These are phyloP conservation scores for Thymelicus lineola DNA, from an alignment of 2,888 invertebrate genomes.

Conservation along the genomic window DNA sequence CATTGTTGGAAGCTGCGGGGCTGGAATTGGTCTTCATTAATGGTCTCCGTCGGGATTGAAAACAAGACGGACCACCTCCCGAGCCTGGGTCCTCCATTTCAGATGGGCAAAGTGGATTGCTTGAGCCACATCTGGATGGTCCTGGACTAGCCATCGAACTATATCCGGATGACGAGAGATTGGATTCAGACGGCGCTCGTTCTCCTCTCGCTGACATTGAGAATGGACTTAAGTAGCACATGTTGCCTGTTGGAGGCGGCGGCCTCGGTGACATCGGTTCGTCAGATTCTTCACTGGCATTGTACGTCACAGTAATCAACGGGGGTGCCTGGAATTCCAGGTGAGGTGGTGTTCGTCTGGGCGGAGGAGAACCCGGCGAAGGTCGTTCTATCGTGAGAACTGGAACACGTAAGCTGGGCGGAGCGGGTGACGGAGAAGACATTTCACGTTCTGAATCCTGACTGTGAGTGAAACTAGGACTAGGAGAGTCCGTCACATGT, in stretches of 20 bases:
- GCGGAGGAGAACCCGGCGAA: slow-evolving; percentile 87
- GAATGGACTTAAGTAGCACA: slow-evolving; percentile 92
- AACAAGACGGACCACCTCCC: slow-evolving; percentile 81
- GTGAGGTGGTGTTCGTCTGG: slow-evolving; percentile 86
- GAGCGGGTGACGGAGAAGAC: slow-evolving; percentile 74
- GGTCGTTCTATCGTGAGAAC: slow-evolving; percentile 88
- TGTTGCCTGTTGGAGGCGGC: slow-evolving; percentile 81
- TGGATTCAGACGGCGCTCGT: slow-evolving; percentile 92
- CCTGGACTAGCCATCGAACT: slow-evolving; percentile 95
- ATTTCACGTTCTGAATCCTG: slow-evolving; percentile 76
- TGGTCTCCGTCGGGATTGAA: slow-evolving; percentile 86
- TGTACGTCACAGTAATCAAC: slow-evolving; percentile 90
- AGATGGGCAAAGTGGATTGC: slow-evolving; percentile 90
- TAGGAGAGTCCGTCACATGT: slow-evolving; percentile 77
- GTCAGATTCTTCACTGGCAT: slow-evolving; percentile 92
- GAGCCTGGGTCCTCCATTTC: slow-evolving; percentile 91
- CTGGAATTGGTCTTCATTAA: slow-evolving; percentile 86
- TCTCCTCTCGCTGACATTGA: slow-evolving; percentile 89
- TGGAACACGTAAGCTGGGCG: slow-evolving; percentile 86
- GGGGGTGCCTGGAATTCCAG: slow-evolving; percentile 89
- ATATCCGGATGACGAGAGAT: slow-evolving; percentile 93
- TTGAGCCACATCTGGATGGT: slow-evolving; percentile 92
- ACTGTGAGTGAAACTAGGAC: slow-evolving; percentile 76
- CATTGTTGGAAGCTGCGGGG: slow-evolving; percentile 73
- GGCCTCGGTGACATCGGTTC: slow-evolving; percentile 88